Conservation (phyloP, 30 jellyfish, hydroid and myxozoan species). For the Catostylus mosaicus region DNA sequence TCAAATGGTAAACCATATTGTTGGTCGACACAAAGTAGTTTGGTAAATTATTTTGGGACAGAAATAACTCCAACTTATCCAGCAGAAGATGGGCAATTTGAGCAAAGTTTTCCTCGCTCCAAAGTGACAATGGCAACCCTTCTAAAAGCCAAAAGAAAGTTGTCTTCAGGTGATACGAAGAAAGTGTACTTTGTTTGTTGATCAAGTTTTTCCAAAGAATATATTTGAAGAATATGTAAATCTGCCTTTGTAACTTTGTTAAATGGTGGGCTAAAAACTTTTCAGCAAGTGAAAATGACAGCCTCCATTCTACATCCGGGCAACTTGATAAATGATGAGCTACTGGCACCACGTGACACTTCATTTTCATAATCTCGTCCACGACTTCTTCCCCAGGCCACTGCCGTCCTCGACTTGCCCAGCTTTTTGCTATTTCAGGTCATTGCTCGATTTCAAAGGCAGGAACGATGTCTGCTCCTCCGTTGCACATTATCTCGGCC, state of each 20-base stretch:
- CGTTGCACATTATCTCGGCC: neutral
- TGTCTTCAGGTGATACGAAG: neutral
- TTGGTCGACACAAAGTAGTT: neutral
- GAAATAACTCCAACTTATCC: neutral
- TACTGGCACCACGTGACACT: conserved; percentile 1
- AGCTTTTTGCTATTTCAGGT: neutral
- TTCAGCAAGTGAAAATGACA: conserved; percentile 1
- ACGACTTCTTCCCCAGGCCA: neutral
- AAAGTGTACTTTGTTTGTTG: neutral
- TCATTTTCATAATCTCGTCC: neutral
- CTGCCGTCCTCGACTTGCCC: neutral
- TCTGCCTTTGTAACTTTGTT: conserved; percentile 1
- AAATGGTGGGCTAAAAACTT: neutral
- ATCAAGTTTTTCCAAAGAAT: neutral
- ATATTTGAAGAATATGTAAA: neutral
- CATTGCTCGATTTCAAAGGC: neutral
- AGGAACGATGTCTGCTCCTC: neutral
- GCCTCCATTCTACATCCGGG: neutral
- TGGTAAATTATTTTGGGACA: neutral
- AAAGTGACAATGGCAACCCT: neutral
- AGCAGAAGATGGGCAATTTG: neutral
- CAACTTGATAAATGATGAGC: neutral
- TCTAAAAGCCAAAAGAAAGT: neutral
- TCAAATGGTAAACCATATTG: neutral
- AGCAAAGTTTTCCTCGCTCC: neutral